phyloP scores from a whole-genome alignment of 2,888 invertebrate genomes.

The Ormyrus nitidulus region DNA sequence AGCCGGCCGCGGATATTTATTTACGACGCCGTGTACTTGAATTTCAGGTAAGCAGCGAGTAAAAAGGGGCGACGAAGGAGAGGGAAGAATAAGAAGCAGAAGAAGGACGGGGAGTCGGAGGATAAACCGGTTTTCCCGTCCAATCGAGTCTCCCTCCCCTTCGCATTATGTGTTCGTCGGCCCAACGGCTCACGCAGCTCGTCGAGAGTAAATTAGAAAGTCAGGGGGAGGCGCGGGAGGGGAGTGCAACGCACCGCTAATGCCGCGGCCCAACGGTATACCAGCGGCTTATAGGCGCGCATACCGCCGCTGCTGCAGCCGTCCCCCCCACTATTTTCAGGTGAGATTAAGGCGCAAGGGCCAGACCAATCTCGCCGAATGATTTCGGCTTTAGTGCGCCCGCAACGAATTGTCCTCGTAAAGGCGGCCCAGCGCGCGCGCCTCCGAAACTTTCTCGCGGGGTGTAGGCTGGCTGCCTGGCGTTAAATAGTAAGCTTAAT shows the following conservation, averaged over 20 bases:
- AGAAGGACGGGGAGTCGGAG: conserved; percentile 13
- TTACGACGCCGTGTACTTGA: conserved; percentile 30
- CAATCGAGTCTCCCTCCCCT: conserved; percentile 21
- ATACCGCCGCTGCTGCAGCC: conserved; percentile 4
- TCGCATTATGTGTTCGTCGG: conserved; percentile 10
- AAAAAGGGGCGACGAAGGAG: conserved; percentile 1
- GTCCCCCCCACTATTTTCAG: not conserved
- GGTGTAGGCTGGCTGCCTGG: no score
- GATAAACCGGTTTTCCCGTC: conserved; percentile 46
- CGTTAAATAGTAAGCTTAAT: no score
- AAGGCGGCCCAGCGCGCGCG: not conserved
- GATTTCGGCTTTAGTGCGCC: conserved; percentile 46
- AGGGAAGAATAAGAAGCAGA: conserved; percentile 3
- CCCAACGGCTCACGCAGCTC: not conserved
- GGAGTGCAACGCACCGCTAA: conserved; percentile 48
- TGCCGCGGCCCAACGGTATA: conserved; percentile 41
- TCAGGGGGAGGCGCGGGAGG: conserved; percentile 4
- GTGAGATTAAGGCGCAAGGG: not conserved
- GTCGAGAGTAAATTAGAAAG: conserved; percentile 53
- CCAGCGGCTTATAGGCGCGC: conserved; percentile 14
- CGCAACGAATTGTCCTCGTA: conserved; percentile 38
- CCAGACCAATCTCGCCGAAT: conserved; percentile 22
- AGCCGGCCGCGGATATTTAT: conserved; percentile 35
- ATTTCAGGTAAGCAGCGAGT: conserved; percentile 30
- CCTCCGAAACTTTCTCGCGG: conserved; percentile 3